phyloP scores from a whole-genome alignment of 2,888 invertebrate genomes.

The Diplazon laetatorius region DNA sequence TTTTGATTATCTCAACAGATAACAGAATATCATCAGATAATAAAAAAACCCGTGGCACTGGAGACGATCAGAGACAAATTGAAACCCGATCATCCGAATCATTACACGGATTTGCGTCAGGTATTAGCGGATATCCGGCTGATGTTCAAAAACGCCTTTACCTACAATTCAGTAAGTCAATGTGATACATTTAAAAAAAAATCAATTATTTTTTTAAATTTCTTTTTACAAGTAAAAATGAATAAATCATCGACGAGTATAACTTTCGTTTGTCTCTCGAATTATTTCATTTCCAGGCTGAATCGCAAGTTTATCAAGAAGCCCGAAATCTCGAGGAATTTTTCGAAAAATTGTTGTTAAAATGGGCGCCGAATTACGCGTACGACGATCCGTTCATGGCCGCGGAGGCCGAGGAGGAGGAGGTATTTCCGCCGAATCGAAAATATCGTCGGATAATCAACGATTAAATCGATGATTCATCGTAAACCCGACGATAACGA shows the following conservation, averaged over 20 bases:
- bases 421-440: slow-evolving; percentile 83
- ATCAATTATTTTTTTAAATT: slow-evolving; percentile 4
- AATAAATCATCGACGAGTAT: not conserved
- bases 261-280: not conserved
- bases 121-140: slow-evolving; percentile 92
- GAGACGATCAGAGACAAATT: slow-evolving; percentile 92
- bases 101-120: slow-evolving; percentile 89
- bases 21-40: slow-evolving; percentile 87
- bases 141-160: slow-evolving; percentile 94
- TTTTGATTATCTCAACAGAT: slow-evolving; percentile 84
- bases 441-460: slow-evolving; percentile 83
- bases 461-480: slow-evolving; percentile 76
- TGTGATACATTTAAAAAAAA: not conserved
- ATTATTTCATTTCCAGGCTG: slow-evolving; percentile 84
- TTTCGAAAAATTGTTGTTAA: slow-evolving; percentile 91
- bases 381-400: slow-evolving; percentile 83
- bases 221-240: not conserved
- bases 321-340: slow-evolving; percentile 93
- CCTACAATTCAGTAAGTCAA: slow-evolving; percentile 90
- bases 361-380: slow-evolving; percentile 91
- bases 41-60: slow-evolving; percentile 92
- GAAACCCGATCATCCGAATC: slow-evolving; percentile 88
- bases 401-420: slow-evolving; percentile 82
- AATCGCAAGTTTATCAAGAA: slow-evolving; percentile 90
- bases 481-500: not conserved